Base-by-base conservation (phyloP, 2,888 invertebrate species). In the Troilus luridus region DNA sequence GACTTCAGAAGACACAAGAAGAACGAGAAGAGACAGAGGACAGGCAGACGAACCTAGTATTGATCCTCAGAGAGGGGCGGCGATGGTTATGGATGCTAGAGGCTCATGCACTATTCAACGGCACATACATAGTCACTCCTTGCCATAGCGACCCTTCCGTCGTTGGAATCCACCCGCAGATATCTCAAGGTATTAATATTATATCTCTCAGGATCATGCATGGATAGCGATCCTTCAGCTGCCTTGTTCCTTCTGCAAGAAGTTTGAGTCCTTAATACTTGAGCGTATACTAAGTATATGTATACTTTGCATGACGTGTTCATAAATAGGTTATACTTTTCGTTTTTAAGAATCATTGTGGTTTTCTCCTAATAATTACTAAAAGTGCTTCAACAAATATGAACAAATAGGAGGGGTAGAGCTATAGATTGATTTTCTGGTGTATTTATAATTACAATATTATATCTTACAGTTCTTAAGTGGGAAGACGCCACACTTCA, bases 41-140 rank as follows among this genome's bases (percentile, higher is more conserved):
- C 81, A 81, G 81, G 14, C 81, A 81, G 81, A 81, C 81, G 81
- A 56, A 81, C 81, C 41, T 56, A 81, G 81, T 81, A 81, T 81
- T 81, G 81, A 81, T 81, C 81, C 41, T 9, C 0, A 2, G 10
- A 14, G 41, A 81, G 81, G 54, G 81, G 41, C 17, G 19, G 54
- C 54, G 81, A 81, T 81, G 81, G 81, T 81, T 81, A 81, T 81
- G 81, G 81, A 81, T 81, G 81, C 81, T 54, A 81, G 54, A 10
- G 21, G 54, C 81, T 81, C 81, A 81, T 81, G 81, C 81, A 81
- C 19, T 81, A 81, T 81, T 81, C 81, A 81, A 56, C 81, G 54
- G 12, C 81, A 67, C 67, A 81, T 81, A 81, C 81, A 81, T 81
- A 81, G 81, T 81, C 81, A 81, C 54, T 56, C 81, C 24, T 0